Evolutionary conservation across 2,797 vertebrate species (phyloP).

Genomic region (Coracias cyanogaster): DNA sequence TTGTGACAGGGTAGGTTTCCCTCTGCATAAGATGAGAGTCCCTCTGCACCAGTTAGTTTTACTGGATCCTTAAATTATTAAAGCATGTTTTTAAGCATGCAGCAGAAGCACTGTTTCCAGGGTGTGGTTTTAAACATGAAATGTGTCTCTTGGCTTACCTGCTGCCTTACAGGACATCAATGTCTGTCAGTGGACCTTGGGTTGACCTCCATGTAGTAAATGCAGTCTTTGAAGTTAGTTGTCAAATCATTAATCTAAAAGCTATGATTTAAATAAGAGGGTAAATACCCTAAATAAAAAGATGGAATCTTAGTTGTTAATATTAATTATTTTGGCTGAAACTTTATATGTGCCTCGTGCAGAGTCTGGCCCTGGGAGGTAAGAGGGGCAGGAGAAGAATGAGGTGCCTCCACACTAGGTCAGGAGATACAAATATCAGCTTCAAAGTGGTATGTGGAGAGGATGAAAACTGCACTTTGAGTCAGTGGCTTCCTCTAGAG

Average conservation of each 20-base stretch:
- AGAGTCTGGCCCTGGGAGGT: neutral
- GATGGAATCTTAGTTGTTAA: neutral
- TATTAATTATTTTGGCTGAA: neutral
- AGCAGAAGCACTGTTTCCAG: neutral
- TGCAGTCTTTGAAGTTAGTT: neutral
- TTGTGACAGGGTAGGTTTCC: neutral
- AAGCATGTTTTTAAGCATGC: neutral
- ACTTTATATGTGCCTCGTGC: neutral
- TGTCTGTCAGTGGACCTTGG: rapidly evolving
- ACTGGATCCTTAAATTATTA: neutral
- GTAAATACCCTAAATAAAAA: no score
- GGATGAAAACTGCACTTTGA: neutral
- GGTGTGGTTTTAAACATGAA: neutral
- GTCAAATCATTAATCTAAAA: neutral
- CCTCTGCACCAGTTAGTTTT: neutral
- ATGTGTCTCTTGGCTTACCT: neutral
- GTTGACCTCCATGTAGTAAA: neutral
- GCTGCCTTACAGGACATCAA: neutral
- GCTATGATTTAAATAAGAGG: neutral
- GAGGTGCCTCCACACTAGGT: neutral
- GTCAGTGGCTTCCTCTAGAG: neutral
- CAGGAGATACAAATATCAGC: neutral
- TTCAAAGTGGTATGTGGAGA: neutral
- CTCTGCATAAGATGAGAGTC: neutral
- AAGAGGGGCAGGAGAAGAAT: neutral